Percentiles rank a stretch among this genome's conserved stretches.
Conservation (phyloP, 2,797 vertebrate genomes). For the Eulemur albifrons region DNA sequence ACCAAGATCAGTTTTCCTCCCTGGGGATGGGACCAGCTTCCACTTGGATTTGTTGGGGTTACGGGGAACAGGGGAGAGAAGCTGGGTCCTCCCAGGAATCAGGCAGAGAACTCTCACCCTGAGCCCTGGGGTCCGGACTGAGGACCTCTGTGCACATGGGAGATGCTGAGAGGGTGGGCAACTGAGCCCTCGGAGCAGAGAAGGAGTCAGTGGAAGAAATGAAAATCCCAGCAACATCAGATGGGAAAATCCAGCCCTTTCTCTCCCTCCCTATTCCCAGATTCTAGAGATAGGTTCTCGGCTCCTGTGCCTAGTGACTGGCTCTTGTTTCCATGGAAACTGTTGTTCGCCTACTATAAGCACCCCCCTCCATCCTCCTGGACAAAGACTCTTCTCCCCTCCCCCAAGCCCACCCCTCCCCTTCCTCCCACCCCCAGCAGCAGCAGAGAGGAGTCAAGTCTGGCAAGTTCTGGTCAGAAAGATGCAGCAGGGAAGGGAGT, state of each 20-base stretch:
- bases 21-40: constrained; percentile 47
- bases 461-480: constrained; percentile 62
- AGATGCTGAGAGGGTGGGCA: background rate
- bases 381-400: constrained; percentile 77
- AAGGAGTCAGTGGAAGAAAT: background rate
- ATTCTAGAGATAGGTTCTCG: constrained; percentile 77
- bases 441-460: constrained; percentile 67
- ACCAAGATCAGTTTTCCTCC: constrained; percentile 57
- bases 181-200: background rate
- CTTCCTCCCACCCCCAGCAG: constrained; percentile 1
- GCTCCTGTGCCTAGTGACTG: constrained; percentile 79
- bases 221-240: constrained; percentile 56
- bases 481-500: background rate
- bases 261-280: constrained; percentile 49
- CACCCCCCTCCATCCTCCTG: constrained; percentile 68
- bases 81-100: background rate
- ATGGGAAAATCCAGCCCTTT: constrained; percentile 59
- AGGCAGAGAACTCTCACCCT: background rate
- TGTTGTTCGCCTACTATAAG: constrained; percentile 63
- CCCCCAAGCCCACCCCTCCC: background rate
- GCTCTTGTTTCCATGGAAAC: constrained; percentile 81
- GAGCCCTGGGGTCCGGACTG: background rate
- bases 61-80: background rate
- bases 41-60: constrained; percentile 23
- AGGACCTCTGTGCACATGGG: background rate